phyloP scores from a whole-genome alignment of 2,113 vertebrate genomes.

The Calypte anna region DNA sequence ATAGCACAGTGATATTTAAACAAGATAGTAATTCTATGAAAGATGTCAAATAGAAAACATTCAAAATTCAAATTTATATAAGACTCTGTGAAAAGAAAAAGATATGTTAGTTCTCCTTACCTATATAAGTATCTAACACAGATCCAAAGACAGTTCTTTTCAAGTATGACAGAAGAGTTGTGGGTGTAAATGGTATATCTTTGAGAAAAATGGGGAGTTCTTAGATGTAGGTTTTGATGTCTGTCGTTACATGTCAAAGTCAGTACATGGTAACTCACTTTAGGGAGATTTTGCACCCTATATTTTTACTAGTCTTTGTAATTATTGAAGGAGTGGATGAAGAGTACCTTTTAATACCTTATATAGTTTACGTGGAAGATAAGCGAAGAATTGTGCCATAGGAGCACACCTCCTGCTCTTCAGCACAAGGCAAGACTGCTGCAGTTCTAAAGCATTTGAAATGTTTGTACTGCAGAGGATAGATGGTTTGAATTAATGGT shows the following conservation, averaged over 20 bases:
- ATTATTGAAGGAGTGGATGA: neutral
- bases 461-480: neutral
- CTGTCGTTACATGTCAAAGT: neutral
- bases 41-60: constrained; percentile 41
- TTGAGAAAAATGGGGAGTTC: neutral
- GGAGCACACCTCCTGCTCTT: neutral
- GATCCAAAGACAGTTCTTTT: constrained; percentile 2
- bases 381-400: neutral
- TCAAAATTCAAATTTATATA: constrained; percentile 42
- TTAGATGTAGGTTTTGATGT: neutral
- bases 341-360: neutral
- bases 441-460: neutral
- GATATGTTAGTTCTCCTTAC: neutral
- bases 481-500: neutral
- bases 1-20: constrained; percentile 51
- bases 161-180: neutral
- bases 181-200: neutral
- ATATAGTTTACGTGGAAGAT: neutral
- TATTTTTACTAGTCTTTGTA: neutral
- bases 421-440: neutral
- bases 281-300: neutral
- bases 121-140: neutral
- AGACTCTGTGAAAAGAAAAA: neutral
- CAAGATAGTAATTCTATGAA: constrained; percentile 53
- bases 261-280: neutral